Base-by-base conservation (phyloP, 2,888 invertebrate genomes). In the Aphodius sticticus region DNA sequence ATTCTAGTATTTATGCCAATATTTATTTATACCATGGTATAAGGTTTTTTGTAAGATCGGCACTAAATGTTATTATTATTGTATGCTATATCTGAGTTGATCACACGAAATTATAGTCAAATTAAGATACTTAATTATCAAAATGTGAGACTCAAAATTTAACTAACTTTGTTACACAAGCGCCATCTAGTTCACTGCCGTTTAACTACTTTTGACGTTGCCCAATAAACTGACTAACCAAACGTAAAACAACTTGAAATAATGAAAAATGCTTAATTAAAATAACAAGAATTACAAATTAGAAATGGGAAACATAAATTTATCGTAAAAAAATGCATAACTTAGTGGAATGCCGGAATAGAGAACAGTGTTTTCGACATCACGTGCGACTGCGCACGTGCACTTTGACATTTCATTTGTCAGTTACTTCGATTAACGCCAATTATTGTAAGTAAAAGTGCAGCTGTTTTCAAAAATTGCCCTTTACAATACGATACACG, bases 101-200 rank as follows among this genome's bases (percentile, higher is more conserved):
- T 26, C 26, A 26, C 26, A 26, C 26, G 26, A 26, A 26, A 26
- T 26, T 26, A 26, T 26, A 26, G 26, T 2, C 1, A 26, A 26
- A 26, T 26, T 26, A 26, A 26, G 26, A 26, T 26, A 26, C 26
- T 3, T 26, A 26, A 26, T 26, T 26, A 26, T 26, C 26, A 26
- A 26, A 26, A 26, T 3, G 26, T 26, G 72, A 2, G 53, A 53
- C 53, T 53, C 26, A 26, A 26, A 26, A 26, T 26, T 26, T 26
- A 26, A 26, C 26, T n/a, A n/a, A 26, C 3, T 26, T 26, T 26
- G 26, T 26, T 26, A 26, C 26, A 26, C 26, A 26, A 12, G 53
- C 53, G 36, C 6, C 35, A 72, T 72, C 36, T 72, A 72, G 26
- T 72, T 72, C 72, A 15, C 16, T 72, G n/a, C 7, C 53, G 53